Conservation (phyloP, 2,113 vertebrate genomes). For the Eclectus roratus region DNA sequence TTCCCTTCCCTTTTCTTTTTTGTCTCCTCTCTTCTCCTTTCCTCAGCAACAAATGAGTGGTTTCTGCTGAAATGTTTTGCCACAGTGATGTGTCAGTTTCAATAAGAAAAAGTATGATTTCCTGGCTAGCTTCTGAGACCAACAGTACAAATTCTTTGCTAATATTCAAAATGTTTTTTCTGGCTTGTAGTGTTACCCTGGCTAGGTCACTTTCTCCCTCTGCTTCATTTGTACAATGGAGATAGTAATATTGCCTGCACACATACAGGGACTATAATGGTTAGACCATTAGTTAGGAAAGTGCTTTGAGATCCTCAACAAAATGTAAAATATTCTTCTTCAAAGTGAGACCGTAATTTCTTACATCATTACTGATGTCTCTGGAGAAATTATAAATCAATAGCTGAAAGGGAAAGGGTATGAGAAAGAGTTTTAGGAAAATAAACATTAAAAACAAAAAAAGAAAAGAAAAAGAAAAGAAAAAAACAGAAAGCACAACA, state of each 20-base stretch:
- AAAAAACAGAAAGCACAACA: neutral
- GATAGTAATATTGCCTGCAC: neutral
- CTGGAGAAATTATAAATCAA: constrained; percentile 53
- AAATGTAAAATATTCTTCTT: constrained; percentile 20
- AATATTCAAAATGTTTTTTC: neutral
- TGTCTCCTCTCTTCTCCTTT: neutral
- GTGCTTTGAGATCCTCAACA: neutral
- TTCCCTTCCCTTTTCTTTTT: neutral
- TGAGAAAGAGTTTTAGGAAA: constrained; percentile 43
- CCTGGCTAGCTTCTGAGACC: neutral
- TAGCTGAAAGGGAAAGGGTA: constrained; percentile 15
- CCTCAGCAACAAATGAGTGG: neutral
- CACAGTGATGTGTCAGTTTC: neutral
- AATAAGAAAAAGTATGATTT: neutral
- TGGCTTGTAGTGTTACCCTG: neutral
- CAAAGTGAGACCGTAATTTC: neutral
- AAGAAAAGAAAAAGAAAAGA: neutral
- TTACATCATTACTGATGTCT: constrained; percentile 13
- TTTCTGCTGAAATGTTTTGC: neutral
- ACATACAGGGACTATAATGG: neutral
- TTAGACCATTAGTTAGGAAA: neutral
- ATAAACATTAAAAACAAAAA: neutral
- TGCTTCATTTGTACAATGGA: neutral
- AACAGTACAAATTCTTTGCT: neutral
- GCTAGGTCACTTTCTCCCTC: neutral